Base-by-base conservation (phyloP, 2,888 invertebrate species). In the Antheraea assamensis region DNA sequence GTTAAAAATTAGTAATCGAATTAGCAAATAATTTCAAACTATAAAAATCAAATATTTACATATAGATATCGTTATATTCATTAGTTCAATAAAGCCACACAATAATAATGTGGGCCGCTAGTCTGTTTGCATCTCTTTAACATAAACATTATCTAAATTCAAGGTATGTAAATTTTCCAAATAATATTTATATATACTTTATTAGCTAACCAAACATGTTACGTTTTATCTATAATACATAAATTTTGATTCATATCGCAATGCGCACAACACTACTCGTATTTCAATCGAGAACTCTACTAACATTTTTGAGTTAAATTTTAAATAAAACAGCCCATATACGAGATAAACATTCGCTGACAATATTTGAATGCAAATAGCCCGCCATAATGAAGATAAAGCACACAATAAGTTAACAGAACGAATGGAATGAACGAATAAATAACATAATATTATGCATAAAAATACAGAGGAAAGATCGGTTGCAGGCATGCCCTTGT, bases 281-380 rank as follows among this genome's bases (percentile, higher is more conserved):
- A 35, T 47, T 72, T 64, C 64, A 49, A 66, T 49, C 66, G 47
- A 31, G 15, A 66, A 49, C 72, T 66, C 31, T 66, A 30, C 66
- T 17, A n/a, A 52, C 49, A 66, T 66, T 79, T 77, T 76, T 78
- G 77, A 79, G 78, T 79, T 76, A 71, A 68, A 77, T 78, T 74
- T 75, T 76, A 78, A 77, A 82, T 81, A 81, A 82, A 82, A 83
- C 77, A 81, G 81, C 78, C 78, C 35, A 79, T 82, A 79, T 78
- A 79, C 78, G 75, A 81, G 78, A 82, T 79, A 82, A 79, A 76
- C 78, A 82, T 82, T 80, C 77, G 78, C 78, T 84, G 82, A 83
- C 79, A 84, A 82, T 83, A 86, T 88, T 88, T 83, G 84, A 85
- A 88, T 88, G 83, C 82, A 87, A 88, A 89, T 89, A 80, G 79